Base-by-base conservation (phyloP, 1,140 invertebrate species). In the Caenorhabditis latens region DNA sequence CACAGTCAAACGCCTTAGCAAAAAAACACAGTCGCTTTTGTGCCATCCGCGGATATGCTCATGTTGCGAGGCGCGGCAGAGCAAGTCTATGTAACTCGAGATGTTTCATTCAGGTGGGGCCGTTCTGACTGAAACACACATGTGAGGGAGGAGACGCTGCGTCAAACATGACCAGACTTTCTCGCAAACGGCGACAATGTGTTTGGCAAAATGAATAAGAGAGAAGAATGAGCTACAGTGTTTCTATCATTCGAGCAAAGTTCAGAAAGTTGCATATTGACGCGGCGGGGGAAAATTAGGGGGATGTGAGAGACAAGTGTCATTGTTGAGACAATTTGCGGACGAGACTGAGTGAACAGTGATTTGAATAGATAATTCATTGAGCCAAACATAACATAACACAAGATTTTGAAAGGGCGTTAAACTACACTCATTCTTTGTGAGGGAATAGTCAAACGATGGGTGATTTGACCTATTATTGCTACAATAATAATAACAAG, bases 11-110 rank as follows among this genome's bases (percentile, higher is more conserved):
- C 43, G n/a, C 71, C 71, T 79, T 48, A 50, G 9, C 19, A 50
- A 79, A 79, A 79, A 50, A 79, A 50, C 16, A 50, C 71, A 79
- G 71, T 79, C 71, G 71, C 71, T 79, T 79, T 79, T 79, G 71
- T 79, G 71, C 71, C 71, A 79, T 79, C 71, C 71, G 71, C 71
- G 71, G 71, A 79, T 79, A 79, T 79, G 71, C 46, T 79, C 71
- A 79, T 79, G 46, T 79, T 79, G 71, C 71, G 46, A 46, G 40
- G 6, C 5, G 43, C 71, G 71, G 71, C 7, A 16, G 14, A 14
- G 61, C 61, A 14, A 63, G 61, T 63, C 21, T 43, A 32, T 79
- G 71, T 79, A 79, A 79, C 71, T 50, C 46, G 71, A 79, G 71
- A 79, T 50, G 71, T 53, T 79, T 53, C 71, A 79, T 79, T 79